These are phyloP conservation scores for Gonatopus flavifemur DNA, from an alignment of 1,140 invertebrate genomes.

Conservation along the genomic window DNA sequence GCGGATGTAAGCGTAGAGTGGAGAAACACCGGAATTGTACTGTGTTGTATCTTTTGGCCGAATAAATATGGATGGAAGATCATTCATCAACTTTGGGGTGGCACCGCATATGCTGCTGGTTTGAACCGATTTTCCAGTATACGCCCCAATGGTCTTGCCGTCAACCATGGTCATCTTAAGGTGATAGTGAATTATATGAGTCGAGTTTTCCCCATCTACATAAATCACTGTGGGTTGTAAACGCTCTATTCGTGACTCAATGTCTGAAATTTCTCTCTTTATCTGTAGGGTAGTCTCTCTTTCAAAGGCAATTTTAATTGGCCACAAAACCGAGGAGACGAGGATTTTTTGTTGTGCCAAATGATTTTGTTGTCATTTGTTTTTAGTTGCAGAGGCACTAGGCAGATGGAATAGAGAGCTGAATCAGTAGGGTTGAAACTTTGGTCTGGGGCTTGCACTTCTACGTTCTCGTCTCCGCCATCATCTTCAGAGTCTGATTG, in stretches of 20 bases:
- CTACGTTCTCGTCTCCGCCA: neutral
- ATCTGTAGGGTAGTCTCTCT: neutral
- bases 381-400: neutral
- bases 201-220: neutral
- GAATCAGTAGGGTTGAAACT: neutral
- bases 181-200: neutral
- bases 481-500: neutral
- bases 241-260: neutral
- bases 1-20: neutral
- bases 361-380: neutral
- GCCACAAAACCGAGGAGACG: neutral
- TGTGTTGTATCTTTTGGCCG: neutral
- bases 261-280: neutral
- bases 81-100: too few species aligned
- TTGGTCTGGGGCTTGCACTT: neutral
- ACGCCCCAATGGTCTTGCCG: too few species aligned
- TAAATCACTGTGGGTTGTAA: neutral
- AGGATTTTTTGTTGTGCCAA: neutral
- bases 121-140: neutral
- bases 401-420: neutral
- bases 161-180: neutral
- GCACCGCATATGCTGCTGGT: neutral
- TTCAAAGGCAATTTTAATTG: neutral
- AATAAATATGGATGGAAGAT: neutral
- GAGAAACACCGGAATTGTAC: neutral